A percentile compares a stretch with the other conserved stretches of the same genome.
phyloP scores from a whole-genome alignment of 2,888 invertebrate genomes.

The Petrolisthes cinctipes region DNA sequence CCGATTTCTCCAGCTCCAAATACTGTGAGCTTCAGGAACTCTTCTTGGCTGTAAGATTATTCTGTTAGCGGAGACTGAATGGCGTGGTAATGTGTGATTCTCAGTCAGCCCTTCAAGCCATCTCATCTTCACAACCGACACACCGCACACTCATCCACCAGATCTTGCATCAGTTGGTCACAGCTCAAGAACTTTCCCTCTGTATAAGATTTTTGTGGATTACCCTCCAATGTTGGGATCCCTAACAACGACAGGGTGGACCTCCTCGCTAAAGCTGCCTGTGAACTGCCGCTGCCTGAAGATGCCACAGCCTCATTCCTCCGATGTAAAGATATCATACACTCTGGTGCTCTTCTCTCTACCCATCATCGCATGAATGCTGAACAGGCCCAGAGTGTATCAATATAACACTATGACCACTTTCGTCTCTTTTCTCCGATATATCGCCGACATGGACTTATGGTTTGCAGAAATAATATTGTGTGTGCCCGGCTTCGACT shows the following conservation, averaged over 20 bases:
- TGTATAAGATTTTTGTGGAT: too few relatives aligned
- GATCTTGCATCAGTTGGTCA: not conserved
- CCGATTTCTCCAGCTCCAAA: constrained; percentile 31
- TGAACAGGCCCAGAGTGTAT: constrained; percentile 3
- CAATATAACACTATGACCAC: constrained; percentile 23
- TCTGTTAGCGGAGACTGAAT: constrained; percentile 9
- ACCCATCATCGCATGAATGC: constrained; percentile 11
- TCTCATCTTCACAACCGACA: constrained; percentile 3
- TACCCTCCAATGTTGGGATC: constrained; percentile 13
- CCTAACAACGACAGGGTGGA: constrained; percentile 9
- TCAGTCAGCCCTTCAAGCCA: constrained; percentile 18
- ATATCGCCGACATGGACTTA: constrained; percentile 15
- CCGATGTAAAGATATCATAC: not conserved
- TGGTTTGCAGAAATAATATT: constrained; percentile 27
- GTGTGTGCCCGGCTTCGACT: constrained; percentile 12
- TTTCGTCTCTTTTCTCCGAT: constrained; percentile 25
- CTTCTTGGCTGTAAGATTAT: not conserved
- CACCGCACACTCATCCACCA: not conserved
- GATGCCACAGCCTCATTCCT: constrained; percentile 11
- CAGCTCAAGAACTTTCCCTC: not conserved
- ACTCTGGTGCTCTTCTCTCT: constrained; percentile 11
- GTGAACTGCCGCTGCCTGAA: constrained; percentile 1
- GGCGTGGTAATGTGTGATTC: constrained; percentile 6
- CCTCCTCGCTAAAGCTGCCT: constrained; percentile 14
- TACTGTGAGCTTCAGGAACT: constrained; percentile 24